Evolutionary conservation across 2,113 vertebrate species (phyloP).

Genomic region (Xiphorhynchus elegans): DNA sequence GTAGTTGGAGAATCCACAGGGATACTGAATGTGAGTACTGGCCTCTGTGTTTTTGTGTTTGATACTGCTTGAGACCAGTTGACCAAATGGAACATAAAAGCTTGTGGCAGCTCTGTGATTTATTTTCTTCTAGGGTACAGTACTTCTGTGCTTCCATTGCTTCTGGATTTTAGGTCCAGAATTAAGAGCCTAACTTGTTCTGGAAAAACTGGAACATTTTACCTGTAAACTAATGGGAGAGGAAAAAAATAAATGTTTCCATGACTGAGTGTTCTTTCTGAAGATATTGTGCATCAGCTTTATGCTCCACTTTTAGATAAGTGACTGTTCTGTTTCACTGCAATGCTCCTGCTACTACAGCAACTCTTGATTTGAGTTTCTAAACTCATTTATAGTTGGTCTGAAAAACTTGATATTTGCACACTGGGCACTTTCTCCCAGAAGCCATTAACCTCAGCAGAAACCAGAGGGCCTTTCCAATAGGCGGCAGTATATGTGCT

Average conservation of each 20-base stretch:
- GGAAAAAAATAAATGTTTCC: background rate
- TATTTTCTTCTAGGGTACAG: background rate
- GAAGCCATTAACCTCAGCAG: background rate
- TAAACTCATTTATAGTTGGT: background rate
- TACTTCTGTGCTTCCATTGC: background rate
- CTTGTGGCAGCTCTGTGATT: background rate
- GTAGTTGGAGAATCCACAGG: background rate
- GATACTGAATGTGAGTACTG: background rate
- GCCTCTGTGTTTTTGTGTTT: background rate
- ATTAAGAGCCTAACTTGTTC: background rate
- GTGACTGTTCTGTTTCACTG: background rate
- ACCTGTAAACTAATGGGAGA: background rate
- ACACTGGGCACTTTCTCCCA: background rate
- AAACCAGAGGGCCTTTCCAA: background rate
- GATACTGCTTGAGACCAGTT: background rate
- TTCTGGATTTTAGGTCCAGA: background rate
- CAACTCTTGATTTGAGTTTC: background rate
- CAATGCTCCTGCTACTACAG: background rate
- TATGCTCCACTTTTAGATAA: background rate
- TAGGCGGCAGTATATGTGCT: background rate
- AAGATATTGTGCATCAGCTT: background rate
- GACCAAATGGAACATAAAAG: background rate
- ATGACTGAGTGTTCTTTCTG: background rate
- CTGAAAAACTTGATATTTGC: background rate
- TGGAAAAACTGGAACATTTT: background rate